Conservation (phyloP, 2,888 invertebrate genomes). For the Maniola hyperantus region DNA sequence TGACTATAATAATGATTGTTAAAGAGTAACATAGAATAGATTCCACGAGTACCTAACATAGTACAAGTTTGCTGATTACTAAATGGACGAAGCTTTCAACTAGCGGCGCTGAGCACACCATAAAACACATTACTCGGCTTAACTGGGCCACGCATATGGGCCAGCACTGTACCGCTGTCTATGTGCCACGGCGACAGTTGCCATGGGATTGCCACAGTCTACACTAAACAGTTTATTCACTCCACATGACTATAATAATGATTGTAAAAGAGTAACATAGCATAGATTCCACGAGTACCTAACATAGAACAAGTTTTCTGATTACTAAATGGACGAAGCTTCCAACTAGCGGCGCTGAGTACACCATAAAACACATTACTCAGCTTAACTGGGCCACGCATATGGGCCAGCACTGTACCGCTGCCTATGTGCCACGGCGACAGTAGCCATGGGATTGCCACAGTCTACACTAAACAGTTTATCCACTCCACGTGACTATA, state of each 20-base stretch:
- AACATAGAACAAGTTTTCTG: conserved; percentile 11
- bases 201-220: conserved; percentile 15
- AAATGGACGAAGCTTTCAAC: conserved; percentile 33
- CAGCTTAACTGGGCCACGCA: conserved; percentile 31
- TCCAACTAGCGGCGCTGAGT: conserved; percentile 25
- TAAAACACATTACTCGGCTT: conserved; percentile 28
- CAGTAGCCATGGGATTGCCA: conserved; percentile 12
- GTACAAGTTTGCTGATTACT: conserved; percentile 8
- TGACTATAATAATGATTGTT: neutral
- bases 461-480: conserved; percentile 4
- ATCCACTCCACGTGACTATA: neutral
- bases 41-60: conserved; percentile 12
- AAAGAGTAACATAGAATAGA: neutral
- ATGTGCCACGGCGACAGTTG: conserved; percentile 16
- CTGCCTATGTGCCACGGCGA: conserved; percentile 19
- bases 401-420: conserved; percentile 27
- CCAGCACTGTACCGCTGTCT: conserved; percentile 22
- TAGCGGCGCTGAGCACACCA: conserved; percentile 30
- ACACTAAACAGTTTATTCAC: neutral
- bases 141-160: conserved; percentile 34
- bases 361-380: conserved; percentile 31
- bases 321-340: conserved; percentile 33
- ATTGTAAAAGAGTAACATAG: neutral
- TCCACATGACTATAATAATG: neutral
- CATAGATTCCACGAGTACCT: neutral